Evolutionary conservation across 2,113 vertebrate species (phyloP).

Genomic region (Gymnocephalus cernua): DNA sequence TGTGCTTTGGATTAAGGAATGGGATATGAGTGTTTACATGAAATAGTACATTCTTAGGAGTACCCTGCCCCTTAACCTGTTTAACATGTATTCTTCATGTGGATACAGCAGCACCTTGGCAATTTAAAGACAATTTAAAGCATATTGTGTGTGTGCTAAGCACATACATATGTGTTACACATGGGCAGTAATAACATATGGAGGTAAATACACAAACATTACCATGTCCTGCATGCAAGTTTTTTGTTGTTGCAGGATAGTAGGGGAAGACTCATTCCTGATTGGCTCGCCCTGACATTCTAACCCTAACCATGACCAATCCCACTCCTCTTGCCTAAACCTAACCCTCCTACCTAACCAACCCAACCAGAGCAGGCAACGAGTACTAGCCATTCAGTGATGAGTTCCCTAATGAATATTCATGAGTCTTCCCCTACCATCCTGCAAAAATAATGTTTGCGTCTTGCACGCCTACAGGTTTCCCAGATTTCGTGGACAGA

Average conservation of each 20-base stretch:
- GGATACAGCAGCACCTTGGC: background rate
- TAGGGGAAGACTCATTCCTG: too few relatives aligned
- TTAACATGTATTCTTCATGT: conserved; percentile 9
- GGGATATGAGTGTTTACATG: conserved; percentile 8
- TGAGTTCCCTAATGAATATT: too few relatives aligned
- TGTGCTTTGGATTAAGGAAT: conserved; percentile 32
- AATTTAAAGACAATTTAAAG: background rate
- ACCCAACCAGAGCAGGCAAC: too few relatives aligned
- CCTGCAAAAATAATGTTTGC: too few relatives aligned
- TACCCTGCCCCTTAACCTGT: background rate
- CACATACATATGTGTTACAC: background rate
- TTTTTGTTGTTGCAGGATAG: too few relatives aligned
- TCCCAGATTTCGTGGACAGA: background rate
- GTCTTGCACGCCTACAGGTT: background rate
- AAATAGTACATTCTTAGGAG: conserved; percentile 18
- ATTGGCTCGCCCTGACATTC: too few relatives aligned
- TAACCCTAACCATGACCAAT: too few relatives aligned
- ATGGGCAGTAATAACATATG: background rate
- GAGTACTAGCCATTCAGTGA: too few relatives aligned
- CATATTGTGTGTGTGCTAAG: background rate
- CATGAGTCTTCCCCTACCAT: too few relatives aligned
- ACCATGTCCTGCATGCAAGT: background rate
- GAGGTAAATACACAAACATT: background rate
- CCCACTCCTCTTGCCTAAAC: too few relatives aligned
- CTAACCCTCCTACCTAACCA: too few relatives aligned